Evolutionary conservation across 1,140 invertebrate genomes (phyloP), one percentile per base, ranked within the genome.

Genomic region (Cataglyphis hispanica): DNA sequence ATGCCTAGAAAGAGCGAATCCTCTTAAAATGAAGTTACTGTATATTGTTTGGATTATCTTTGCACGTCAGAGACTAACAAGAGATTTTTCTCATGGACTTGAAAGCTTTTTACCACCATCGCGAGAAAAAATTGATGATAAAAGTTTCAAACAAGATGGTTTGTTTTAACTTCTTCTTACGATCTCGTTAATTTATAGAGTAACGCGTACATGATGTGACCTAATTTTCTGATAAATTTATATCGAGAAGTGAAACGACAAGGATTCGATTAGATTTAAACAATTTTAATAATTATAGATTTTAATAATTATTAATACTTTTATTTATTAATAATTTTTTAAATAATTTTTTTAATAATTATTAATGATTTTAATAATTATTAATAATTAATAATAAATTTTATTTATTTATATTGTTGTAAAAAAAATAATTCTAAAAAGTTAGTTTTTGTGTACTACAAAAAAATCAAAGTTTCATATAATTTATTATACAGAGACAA

Each of bases 151-250:
- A 60, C 66, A 80, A 27, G 61, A 81, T 58, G 11, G 78, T 83
- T 60, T 83, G n/a, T 83, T 83, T 83, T 83, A 83, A 72, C 67
- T 83, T 72, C 37, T 74, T 74, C 66, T 74, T 83, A 61, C 53
- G n/a, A 83, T 72, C 78, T 74, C 53, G 67, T 72, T 58, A 81
- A 72, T 56, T 22, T 60, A 43, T n/a, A 43, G 19, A 34, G 25
- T 80, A 56, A 69, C 10, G 40, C 53, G 78, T 40, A 0, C n/a
- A 31, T 50, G 13, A 34, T 34, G 50, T 25, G 64, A 70, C 50
- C 37, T 70, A 53, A 43, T 60, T 83, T 74, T 10, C 7, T 19
- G 34, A 43, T n/a, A 34, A 43, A 72, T 60, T 83, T 72, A 43
- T 25, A 34, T 19, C 13, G 0, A 58, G 43, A 58, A 58, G 8